Conservation (phyloP, 2,888 invertebrate species). For the Druceiella hillmani region DNA sequence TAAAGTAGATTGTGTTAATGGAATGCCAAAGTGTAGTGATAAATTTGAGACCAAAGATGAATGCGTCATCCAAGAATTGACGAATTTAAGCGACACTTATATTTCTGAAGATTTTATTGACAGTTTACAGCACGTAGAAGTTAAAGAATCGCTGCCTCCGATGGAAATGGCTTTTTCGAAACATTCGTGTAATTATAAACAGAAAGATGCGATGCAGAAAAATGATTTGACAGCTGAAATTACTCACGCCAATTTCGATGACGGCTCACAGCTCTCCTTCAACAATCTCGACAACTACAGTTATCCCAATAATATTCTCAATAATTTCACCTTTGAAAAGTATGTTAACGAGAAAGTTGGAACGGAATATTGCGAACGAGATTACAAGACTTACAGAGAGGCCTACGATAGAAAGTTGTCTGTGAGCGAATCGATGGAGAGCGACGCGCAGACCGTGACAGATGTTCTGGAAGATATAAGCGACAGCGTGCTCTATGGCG, state of each 20-base stretch:
- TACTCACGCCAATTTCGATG: constrained; percentile 14
- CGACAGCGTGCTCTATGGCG: constrained; percentile 41
- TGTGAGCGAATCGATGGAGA: constrained; percentile 42
- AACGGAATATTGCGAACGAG: constrained; percentile 43
- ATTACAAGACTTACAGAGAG: constrained; percentile 38
- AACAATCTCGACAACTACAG: constrained; percentile 44
- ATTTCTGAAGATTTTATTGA: too few relatives aligned
- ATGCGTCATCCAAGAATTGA: too few relatives aligned
- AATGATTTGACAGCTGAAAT: constrained; percentile 26
- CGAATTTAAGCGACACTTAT: too few relatives aligned
- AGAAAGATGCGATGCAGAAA: constrained; percentile 28
- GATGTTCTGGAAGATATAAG: constrained; percentile 46
- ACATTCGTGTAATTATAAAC: constrained; percentile 35
- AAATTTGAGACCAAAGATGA: too few relatives aligned
- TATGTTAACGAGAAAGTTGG: constrained; percentile 38
- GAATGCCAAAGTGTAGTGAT: too few relatives aligned
- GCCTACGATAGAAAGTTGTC: constrained; percentile 35
- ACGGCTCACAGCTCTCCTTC: constrained; percentile 19
- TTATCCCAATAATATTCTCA: constrained; percentile 44
- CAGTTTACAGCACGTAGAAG: too few relatives aligned
- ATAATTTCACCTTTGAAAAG: constrained; percentile 37
- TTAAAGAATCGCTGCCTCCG: too few relatives aligned
- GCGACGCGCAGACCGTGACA: constrained; percentile 40
- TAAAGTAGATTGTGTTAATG: constrained; percentile 39
- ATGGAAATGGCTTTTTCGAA: constrained; percentile 47